phyloP scores from a whole-genome alignment of 2,113 vertebrate species.

The Plotosus lineatus region DNA sequence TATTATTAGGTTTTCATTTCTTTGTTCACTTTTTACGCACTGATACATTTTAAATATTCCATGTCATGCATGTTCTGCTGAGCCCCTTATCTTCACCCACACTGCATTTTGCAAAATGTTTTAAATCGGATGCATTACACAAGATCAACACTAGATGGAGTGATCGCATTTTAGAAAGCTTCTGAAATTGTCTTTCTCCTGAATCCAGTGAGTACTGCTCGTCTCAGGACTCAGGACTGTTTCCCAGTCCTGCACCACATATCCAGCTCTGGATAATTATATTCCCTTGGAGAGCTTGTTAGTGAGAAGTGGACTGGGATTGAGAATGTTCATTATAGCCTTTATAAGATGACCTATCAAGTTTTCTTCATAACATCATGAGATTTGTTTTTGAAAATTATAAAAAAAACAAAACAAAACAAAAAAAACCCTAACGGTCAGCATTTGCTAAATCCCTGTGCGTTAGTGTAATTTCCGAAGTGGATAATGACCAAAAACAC shows the following conservation, averaged over 20 bases:
- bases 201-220: background rate
- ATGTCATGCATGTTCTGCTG: background rate
- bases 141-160: conserved; percentile 49
- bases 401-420: no score
- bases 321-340: background rate
- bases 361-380: background rate
- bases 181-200: background rate
- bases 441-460: background rate
- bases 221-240: background rate
- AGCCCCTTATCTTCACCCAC: background rate
- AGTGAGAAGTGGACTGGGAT: background rate
- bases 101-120: background rate
- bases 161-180: conserved; percentile 25
- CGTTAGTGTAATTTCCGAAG: background rate
- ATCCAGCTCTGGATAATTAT: background rate
- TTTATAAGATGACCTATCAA: background rate
- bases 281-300: background rate
- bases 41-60: background rate
- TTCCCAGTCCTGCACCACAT: background rate
- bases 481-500: background rate
- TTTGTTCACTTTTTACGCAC: background rate
- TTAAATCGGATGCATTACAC: background rate
- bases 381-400: background rate
- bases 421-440: background rate
- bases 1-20: background rate